phyloP scores from a whole-genome alignment of 2,113 vertebrate species.

The Pelecanoides urinatrix region DNA sequence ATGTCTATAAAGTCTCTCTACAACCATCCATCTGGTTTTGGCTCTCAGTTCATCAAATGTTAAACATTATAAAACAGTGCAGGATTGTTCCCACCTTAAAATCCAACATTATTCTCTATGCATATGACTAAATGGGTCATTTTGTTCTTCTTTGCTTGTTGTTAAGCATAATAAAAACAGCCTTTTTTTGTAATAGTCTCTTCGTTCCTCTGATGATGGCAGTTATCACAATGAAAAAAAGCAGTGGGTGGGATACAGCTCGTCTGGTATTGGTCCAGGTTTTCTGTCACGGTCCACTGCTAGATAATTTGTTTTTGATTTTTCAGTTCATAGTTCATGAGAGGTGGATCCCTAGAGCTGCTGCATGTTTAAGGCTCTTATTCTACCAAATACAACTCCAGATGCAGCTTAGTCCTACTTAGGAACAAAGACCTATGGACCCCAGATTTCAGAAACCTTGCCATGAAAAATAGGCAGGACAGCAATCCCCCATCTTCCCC shows the following conservation, averaged over 20 bases:
- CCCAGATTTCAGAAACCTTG: neutral
- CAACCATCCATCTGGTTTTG: neutral
- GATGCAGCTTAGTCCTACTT: neutral
- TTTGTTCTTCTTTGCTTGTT: neutral
- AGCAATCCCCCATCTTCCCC: neutral
- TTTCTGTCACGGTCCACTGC: neutral
- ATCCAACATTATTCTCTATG: neutral
- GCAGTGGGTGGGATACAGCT: neutral
- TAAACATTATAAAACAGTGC: neutral
- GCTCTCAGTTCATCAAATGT: neutral
- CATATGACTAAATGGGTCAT: neutral
- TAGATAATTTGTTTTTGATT: neutral
- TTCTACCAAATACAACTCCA: neutral
- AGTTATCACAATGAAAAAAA: neutral
- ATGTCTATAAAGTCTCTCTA: neutral
- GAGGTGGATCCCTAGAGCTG: neutral
- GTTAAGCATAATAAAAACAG: neutral
- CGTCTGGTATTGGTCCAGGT: neutral
- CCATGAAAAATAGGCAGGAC: neutral
- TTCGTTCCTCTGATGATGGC: neutral
- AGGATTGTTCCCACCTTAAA: neutral
- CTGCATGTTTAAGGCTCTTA: neutral
- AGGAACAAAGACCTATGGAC: neutral
- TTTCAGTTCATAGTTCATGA: neutral
- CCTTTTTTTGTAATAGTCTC: neutral